Evolutionary conservation across 2,113 vertebrate genomes (phyloP).

Genomic region (Amia ocellicauda): DNA sequence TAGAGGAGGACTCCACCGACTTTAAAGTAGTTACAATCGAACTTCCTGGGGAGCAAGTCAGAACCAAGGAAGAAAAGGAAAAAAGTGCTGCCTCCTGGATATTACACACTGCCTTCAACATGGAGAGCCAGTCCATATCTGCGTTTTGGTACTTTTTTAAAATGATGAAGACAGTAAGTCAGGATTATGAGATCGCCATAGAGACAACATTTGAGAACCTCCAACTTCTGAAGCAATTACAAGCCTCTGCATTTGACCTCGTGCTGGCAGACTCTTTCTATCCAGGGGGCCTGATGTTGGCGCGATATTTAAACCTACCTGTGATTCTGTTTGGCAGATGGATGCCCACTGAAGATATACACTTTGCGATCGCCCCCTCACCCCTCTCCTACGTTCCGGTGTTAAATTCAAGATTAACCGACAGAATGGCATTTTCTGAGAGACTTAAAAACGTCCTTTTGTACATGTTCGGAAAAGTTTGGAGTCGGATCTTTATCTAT

Average conservation of each 20-base stretch:
- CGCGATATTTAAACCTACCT: conserved; percentile 32
- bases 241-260: conserved; percentile 27
- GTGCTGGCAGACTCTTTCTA: conserved; percentile 34
- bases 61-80: conserved; percentile 24
- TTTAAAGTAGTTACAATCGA: conserved; percentile 17
- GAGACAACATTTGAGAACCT: conserved; percentile 21
- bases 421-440: conserved; percentile 34
- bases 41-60: background rate
- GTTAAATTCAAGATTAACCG: conserved; percentile 30
- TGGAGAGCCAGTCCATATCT: background rate
- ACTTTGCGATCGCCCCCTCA: conserved; percentile 33
- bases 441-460: conserved; percentile 26
- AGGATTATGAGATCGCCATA: conserved; percentile 18
- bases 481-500: conserved; percentile 19
- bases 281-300: conserved; percentile 30
- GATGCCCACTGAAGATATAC: conserved; percentile 33
- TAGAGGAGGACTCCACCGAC: conserved; percentile 10
- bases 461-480: conserved; percentile 4
- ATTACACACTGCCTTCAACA: conserved; percentile 24
- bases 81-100: conserved; percentile 23
- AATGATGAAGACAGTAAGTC: conserved; percentile 9
- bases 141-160: conserved; percentile 20
- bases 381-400: conserved; percentile 36
- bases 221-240: conserved; percentile 9
- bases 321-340: conserved; percentile 33